phyloP scores from a whole-genome alignment of 2,113 vertebrate genomes.

The Struthidea cinerea region DNA sequence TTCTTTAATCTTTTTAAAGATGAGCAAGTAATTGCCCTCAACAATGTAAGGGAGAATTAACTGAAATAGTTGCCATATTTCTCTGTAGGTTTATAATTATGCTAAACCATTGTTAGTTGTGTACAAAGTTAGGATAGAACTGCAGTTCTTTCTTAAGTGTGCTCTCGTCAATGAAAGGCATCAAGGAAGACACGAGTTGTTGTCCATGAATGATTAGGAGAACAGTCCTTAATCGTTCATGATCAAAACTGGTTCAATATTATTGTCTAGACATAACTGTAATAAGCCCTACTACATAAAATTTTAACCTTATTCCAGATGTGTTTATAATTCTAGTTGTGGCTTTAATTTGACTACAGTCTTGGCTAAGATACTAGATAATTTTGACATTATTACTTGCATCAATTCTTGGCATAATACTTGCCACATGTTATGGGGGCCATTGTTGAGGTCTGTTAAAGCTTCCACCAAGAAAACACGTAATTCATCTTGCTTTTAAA shows the following conservation, averaged over 20 bases:
- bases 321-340: constrained; percentile 63
- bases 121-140: background rate
- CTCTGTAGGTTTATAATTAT: background rate
- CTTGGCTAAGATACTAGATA: constrained; percentile 67
- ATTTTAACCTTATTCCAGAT: constrained; percentile 62
- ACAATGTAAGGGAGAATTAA: background rate
- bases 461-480: constrained; percentile 61
- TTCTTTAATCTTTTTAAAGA: background rate
- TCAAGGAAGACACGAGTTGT: background rate
- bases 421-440: constrained; percentile 14
- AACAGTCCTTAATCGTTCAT: constrained; percentile 50
- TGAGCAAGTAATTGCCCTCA: background rate
- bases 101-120: background rate
- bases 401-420: constrained; percentile 76
- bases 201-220: constrained; percentile 22
- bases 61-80: constrained; percentile 18
- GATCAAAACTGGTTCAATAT: constrained; percentile 36
- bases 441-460: background rate
- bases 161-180: constrained; percentile 27
- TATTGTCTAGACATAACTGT: constrained; percentile 64
- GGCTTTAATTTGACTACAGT: constrained; percentile 65
- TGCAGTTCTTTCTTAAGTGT: background rate
- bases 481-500: constrained; percentile 19
- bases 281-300: constrained; percentile 61
- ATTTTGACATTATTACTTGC: constrained; percentile 77